These are phyloP conservation scores for Enteromius fasciolatus DNA, from an alignment of 2,797 vertebrate genomes.

Conservation along the genomic window DNA sequence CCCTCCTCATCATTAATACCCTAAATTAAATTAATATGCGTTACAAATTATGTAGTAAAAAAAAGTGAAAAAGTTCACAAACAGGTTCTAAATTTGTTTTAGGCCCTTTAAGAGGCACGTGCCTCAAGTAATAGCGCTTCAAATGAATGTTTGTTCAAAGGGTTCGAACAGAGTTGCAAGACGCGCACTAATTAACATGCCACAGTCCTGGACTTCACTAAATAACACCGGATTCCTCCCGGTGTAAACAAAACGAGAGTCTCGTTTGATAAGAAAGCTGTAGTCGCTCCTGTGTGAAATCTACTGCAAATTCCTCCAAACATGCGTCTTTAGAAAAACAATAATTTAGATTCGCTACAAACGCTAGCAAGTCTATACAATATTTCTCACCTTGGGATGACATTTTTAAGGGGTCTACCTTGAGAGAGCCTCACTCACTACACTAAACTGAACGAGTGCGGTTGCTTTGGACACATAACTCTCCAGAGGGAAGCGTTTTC, in stretches of 20 bases:
- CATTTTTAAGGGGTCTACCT: slow-evolving; percentile 64
- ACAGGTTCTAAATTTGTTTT: background rate
- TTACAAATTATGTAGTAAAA: background rate
- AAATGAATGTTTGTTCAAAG: slow-evolving; percentile 16
- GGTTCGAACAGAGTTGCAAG: slow-evolving; percentile 11
- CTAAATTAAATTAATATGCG: background rate
- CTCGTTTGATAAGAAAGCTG: background rate
- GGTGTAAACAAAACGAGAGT: background rate
- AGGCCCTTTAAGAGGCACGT: background rate
- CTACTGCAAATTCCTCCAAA: background rate
- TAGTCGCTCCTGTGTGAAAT: background rate
- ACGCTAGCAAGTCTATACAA: slow-evolving; percentile 65
- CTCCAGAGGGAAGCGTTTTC: background rate
- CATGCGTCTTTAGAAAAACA: background rate
- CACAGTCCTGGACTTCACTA: background rate
- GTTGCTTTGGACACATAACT: background rate
- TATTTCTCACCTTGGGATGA: slow-evolving; percentile 71
- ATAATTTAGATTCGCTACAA: slow-evolving; percentile 14
- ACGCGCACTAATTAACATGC: slow-evolving; percentile 3
- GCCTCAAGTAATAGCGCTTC: background rate
- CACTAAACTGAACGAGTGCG: background rate
- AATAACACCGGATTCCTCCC: background rate
- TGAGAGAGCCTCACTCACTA: slow-evolving; percentile 11
- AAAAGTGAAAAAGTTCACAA: background rate
- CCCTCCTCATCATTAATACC: background rate